A percentile compares a stretch with the other conserved stretches of the same genome.
Conservation (phyloP, 2,888 invertebrate genomes). For the Parelbella ahira region DNA sequence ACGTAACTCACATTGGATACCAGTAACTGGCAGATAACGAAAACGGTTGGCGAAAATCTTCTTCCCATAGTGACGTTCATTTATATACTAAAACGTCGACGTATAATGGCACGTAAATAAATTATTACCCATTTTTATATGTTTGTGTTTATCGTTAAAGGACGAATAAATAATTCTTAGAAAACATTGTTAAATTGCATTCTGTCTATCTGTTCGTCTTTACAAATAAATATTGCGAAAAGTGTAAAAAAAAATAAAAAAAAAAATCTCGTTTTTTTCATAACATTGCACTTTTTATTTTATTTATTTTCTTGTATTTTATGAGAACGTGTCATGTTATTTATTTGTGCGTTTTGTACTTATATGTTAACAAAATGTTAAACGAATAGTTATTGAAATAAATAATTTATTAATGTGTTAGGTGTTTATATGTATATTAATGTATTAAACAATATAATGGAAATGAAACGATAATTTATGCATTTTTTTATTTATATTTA, state of each 20-base stretch:
- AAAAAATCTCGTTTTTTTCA: too few species aligned
- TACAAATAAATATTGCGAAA: too few species aligned
- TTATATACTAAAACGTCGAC: background rate
- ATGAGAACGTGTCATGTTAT: too few species aligned
- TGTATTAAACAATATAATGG: too few species aligned
- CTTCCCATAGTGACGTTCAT: conserved; percentile 7
- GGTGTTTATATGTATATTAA: too few species aligned
- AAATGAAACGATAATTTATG: too few species aligned
- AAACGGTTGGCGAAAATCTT: background rate
- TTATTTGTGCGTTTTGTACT: too few species aligned
- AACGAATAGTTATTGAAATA: too few species aligned
- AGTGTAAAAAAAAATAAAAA: too few species aligned
- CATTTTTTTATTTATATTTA: too few species aligned
- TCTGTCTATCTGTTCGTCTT: background rate
- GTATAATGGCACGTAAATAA: conserved; percentile 1
- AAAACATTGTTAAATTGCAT: background rate
- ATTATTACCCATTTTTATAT: conserved; percentile 16
- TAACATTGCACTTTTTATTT: background rate
- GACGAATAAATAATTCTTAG: background rate
- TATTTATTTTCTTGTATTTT: background rate
- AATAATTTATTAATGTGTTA: too few species aligned
- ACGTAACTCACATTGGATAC: conserved; percentile 8
- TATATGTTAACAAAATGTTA: too few species aligned
- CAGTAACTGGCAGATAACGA: conserved; percentile 1
- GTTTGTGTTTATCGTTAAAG: conserved; percentile 16